phyloP scores from a whole-genome alignment of 2,888 invertebrate genomes.

The Coecobrya sp. region DNA sequence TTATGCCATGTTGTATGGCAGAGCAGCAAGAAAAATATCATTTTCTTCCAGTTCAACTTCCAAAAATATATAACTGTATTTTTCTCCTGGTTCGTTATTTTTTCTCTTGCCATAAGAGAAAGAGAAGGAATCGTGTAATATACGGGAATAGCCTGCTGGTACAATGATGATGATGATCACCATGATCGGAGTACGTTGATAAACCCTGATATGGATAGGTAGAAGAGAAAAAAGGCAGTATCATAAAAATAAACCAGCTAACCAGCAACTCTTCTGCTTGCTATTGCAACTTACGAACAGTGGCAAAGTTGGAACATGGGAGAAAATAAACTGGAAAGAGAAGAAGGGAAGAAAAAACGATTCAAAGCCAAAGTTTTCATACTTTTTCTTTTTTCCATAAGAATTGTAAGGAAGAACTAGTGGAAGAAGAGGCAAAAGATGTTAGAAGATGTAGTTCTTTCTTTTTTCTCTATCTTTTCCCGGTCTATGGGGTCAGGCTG shows the following conservation, averaged over 20 bases:
- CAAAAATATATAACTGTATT: constrained; percentile 37
- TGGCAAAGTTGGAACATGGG: background rate
- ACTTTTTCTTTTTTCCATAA: constrained; percentile 45
- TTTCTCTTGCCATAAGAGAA: background rate
- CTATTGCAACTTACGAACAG: constrained; percentile 30
- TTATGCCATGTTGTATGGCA: constrained; percentile 13
- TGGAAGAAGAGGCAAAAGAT: background rate
- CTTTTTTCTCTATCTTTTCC: constrained; percentile 40
- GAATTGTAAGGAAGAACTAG: background rate
- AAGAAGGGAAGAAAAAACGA: constrained; percentile 39
- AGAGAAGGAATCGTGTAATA: background rate
- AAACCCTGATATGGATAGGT: constrained; percentile 24
- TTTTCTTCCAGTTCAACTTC: constrained; percentile 49
- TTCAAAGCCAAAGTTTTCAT: constrained; percentile 78
- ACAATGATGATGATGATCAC: constrained; percentile 3
- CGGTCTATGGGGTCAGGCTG: constrained; percentile 80
- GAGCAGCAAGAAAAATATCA: constrained; percentile 53
- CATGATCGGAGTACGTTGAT: constrained; percentile 36
- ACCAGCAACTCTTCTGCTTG: background rate
- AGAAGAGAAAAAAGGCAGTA: constrained; percentile 36
- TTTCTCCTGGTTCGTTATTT: background rate
- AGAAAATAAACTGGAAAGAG: constrained; percentile 21
- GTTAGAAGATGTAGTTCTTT: background rate
- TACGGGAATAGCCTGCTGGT: constrained; percentile 6
- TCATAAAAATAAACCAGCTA: constrained; percentile 21